These are phyloP conservation scores for Poeciliopsis gracilis DNA, from an alignment of 2,797 vertebrate species.

Conservation along the genomic window DNA sequence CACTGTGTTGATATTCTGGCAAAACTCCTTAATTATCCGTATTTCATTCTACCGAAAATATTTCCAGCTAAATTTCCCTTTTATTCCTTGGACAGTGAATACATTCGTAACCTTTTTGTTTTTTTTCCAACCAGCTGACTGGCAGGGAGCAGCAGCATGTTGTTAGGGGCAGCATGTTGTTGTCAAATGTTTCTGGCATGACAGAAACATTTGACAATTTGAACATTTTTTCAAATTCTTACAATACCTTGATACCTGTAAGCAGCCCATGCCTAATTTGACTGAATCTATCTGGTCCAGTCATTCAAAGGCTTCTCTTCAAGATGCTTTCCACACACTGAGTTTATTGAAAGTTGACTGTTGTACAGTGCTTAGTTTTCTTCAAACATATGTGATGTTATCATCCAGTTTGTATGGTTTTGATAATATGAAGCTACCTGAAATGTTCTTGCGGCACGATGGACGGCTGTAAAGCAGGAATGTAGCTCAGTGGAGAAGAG, in stretches of 20 bases:
- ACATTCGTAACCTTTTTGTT: background rate
- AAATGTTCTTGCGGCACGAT: constrained; percentile 40
- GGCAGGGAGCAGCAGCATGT: background rate
- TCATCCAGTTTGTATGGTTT: constrained; percentile 45
- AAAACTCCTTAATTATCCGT: background rate
- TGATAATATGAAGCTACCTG: constrained; percentile 41
- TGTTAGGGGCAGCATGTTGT: background rate
- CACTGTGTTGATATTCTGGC: background rate
- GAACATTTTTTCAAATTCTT: background rate
- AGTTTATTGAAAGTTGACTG: constrained; percentile 48
- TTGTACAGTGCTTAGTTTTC: constrained; percentile 70
- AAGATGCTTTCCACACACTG: constrained; percentile 11
- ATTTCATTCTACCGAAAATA: background rate
- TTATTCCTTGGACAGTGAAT: background rate
- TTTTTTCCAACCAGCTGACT: background rate
- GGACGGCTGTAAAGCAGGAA: constrained; percentile 42
- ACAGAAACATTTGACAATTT: background rate
- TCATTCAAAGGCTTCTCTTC: constrained; percentile 5
- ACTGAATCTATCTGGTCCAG: constrained; percentile 20
- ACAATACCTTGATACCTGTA: background rate
- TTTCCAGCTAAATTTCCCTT: background rate
- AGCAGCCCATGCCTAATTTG: background rate
- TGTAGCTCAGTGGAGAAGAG: constrained; percentile 39
- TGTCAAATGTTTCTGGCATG: too few relatives aligned
- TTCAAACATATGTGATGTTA: constrained; percentile 54